Evolutionary conservation across 2,888 invertebrate species (phyloP).

Genomic region (Acrobasis consociella): DNA sequence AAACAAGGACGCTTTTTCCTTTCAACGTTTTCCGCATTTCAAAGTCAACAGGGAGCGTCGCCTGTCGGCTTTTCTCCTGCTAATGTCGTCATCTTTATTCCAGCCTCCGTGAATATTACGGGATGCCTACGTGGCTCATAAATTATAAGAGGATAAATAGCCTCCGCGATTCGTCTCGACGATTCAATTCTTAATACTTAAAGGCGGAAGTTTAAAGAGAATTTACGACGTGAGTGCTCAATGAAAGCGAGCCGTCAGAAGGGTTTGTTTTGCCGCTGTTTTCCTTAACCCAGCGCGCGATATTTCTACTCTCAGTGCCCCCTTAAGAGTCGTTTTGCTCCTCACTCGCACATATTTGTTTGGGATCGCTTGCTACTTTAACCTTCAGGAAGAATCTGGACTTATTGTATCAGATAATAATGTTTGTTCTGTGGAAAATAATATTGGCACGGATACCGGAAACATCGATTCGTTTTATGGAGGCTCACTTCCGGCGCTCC

Average conservation of each 20-base stretch:
- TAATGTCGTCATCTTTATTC: conserved; percentile 58
- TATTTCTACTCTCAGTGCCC: conserved; percentile 66
- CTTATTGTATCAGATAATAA: conserved; percentile 53
- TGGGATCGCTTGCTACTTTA: conserved; percentile 53
- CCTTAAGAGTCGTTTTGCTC: conserved; percentile 62
- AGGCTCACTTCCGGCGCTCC: conserved; percentile 17
- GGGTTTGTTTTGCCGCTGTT: conserved; percentile 50
- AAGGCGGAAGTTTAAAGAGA: conserved; percentile 28
- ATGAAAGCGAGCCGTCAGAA: conserved; percentile 40
- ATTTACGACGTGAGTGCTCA: conserved; percentile 24
- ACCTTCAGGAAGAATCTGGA: conserved; percentile 48
- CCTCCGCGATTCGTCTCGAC: conserved; percentile 25
- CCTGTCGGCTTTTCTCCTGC: conserved; percentile 45
- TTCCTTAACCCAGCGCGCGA: conserved; percentile 58
- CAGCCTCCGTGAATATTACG: conserved; percentile 46
- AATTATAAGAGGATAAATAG: conserved; percentile 33
- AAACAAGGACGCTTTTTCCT: conserved; percentile 49
- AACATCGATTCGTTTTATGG: conserved; percentile 33
- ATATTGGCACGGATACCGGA: conserved; percentile 35
- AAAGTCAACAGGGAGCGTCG: conserved; percentile 49
- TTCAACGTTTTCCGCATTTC: conserved; percentile 53
- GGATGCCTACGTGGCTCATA: conserved; percentile 36
- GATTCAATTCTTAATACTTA: conserved; percentile 30
- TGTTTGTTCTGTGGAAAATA: conserved; percentile 40
- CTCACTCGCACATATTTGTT: conserved; percentile 49